Percentiles rank a stretch among this genome's conserved stretches.
phyloP scores from a whole-genome alignment of 2,797 vertebrate species.

The Lacerta viridis region DNA sequence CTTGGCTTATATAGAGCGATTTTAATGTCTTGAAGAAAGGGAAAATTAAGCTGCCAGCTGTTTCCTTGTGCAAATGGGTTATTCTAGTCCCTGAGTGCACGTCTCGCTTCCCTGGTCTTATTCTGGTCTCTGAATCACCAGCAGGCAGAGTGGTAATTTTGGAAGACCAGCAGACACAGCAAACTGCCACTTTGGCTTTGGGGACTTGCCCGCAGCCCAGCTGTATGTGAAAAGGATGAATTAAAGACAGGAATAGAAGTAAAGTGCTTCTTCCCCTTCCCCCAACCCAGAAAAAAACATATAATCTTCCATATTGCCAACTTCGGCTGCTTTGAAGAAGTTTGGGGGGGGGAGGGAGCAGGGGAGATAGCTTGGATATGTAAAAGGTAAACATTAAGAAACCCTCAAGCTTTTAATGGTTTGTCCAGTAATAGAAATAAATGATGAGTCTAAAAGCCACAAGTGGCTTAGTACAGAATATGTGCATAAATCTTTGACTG shows the following conservation, averaged over 20 bases:
- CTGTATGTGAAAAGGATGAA: constrained; percentile 76
- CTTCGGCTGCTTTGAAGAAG: constrained; percentile 64
- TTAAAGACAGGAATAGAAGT: constrained; percentile 80
- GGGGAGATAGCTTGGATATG: constrained; percentile 38
- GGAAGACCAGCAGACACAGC: constrained; percentile 71
- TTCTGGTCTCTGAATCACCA: constrained; percentile 63
- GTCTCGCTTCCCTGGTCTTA: neutral
- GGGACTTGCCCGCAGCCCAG: constrained; percentile 74
- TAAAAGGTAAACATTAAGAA: constrained; percentile 71
- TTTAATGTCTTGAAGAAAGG: constrained; percentile 50
- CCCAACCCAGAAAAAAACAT: constrained; percentile 70
- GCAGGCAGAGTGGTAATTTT: constrained; percentile 73
- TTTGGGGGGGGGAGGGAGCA: neutral
- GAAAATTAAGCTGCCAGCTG: constrained; percentile 31
- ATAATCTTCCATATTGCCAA: constrained; percentile 73
- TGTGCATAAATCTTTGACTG: constrained; percentile 28
- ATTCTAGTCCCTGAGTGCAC: constrained; percentile 39
- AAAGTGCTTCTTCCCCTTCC: constrained; percentile 53
- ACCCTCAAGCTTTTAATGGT: constrained; percentile 59
- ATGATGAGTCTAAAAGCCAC: constrained; percentile 62
- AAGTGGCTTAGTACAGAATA: constrained; percentile 46
- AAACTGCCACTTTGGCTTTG: constrained; percentile 80
- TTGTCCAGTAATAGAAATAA: constrained; percentile 69
- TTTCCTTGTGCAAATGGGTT: constrained; percentile 49
- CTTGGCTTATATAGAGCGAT: neutral